Percentiles rank a stretch among this genome's conserved stretches.
phyloP scores from a whole-genome alignment of 2,797 vertebrate species.

The Emydoidea blandingii region DNA sequence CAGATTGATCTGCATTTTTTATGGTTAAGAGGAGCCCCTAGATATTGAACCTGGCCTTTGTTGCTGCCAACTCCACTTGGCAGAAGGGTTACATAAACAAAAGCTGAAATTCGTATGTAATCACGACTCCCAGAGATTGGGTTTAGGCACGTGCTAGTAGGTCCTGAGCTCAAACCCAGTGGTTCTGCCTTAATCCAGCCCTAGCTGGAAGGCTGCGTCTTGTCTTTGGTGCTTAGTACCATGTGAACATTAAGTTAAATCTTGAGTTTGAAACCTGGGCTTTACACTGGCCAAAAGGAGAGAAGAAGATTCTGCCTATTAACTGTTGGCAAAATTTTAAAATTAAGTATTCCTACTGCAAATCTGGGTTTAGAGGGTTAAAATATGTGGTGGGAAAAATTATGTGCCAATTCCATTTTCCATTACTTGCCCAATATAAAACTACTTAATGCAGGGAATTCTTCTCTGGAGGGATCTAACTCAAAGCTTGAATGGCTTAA shows the following conservation, averaged over 20 bases:
- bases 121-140: neutral
- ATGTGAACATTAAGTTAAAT: neutral
- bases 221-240: neutral
- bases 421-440: neutral
- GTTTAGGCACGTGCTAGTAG: neutral
- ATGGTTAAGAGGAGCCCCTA: neutral
- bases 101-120: neutral
- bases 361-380: neutral
- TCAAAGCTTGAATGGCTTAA: neutral
- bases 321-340: neutral
- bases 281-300: neutral
- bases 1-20: neutral
- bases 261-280: neutral
- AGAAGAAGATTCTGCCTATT: neutral
- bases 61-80: neutral
- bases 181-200: neutral
- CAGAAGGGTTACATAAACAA: neutral
- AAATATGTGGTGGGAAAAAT: neutral
- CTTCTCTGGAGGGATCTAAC: neutral
- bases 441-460: neutral
- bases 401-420: neutral
- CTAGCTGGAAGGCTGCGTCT: neutral
- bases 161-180: neutral
- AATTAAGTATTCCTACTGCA: neutral
- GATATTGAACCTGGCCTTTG: neutral